Evolutionary conservation across 1,140 invertebrate genomes (phyloP).

Genomic region (Orius insidiosus): DNA sequence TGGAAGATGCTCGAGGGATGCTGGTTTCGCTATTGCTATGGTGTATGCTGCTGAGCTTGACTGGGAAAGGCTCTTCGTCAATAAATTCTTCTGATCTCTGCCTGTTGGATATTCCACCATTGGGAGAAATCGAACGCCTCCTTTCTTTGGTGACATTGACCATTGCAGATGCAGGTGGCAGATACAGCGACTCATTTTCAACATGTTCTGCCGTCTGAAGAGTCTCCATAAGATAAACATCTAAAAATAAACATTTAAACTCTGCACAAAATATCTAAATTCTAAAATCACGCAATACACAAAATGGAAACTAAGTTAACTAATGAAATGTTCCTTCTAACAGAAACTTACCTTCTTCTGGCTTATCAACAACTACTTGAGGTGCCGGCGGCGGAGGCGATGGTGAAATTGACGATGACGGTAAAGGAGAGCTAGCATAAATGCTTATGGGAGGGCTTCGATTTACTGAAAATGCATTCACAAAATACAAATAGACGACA

Average conservation of each 20-base stretch:
- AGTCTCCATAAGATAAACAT: too few species aligned
- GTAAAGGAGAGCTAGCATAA: conserved; percentile 2
- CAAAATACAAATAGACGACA: conserved; percentile 14
- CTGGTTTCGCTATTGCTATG: conserved; percentile 38
- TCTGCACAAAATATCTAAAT: too few species aligned
- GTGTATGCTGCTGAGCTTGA: conserved; percentile 31
- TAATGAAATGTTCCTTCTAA: too few species aligned
- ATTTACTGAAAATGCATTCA: conserved; percentile 23
- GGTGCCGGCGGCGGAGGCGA: conserved; percentile 15
- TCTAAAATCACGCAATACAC: too few species aligned
- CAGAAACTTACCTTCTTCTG: conserved; percentile 23
- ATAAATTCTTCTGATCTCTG: neutral
- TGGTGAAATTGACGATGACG: conserved; percentile 8
- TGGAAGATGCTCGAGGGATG: conserved; percentile 11
- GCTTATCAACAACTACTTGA: conserved; percentile 2
- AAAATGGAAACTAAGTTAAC: too few species aligned
- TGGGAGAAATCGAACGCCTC: neutral
- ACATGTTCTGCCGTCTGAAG: too few species aligned
- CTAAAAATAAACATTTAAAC: too few species aligned
- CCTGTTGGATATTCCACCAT: neutral
- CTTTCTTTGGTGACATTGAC: neutral
- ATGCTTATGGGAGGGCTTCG: conserved; percentile 26
- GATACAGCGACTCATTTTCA: neutral
- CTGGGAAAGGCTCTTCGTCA: neutral
- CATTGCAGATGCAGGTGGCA: neutral